A percentile compares a stretch with the other conserved stretches of the same genome.
phyloP scores from a whole-genome alignment of 2,113 vertebrate genomes.

The Cathartes aura region DNA sequence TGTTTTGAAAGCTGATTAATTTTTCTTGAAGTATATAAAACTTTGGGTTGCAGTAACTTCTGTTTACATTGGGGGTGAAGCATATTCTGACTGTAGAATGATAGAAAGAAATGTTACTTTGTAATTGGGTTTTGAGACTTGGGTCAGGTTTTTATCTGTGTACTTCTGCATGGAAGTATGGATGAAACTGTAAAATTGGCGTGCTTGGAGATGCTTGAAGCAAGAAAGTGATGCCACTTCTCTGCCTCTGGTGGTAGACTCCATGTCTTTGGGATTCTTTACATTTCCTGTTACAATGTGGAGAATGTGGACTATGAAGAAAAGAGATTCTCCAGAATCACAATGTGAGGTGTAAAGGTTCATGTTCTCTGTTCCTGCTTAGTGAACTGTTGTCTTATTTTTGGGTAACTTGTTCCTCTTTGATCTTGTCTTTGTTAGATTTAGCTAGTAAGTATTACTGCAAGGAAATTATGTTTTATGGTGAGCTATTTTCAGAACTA shows the following conservation, averaged over 20 bases:
- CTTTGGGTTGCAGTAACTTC: too few relatives aligned
- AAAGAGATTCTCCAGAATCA: neutral
- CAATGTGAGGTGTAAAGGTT: neutral
- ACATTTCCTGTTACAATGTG: neutral
- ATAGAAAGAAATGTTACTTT: too few relatives aligned
- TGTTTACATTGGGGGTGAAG: neutral
- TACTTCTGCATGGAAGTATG: neutral
- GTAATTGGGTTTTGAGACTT: neutral
- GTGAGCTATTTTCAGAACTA: neutral
- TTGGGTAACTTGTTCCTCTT: neutral
- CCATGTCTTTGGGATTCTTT: neutral
- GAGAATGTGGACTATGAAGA: neutral
- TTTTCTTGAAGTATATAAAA: neutral
- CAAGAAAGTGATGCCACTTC: neutral
- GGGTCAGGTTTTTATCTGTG: neutral
- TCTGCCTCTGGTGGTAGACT: neutral
- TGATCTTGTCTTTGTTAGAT: neutral
- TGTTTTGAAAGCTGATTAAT: neutral
- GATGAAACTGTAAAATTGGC: neutral
- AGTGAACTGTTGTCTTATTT: neutral
- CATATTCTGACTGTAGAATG: too few relatives aligned
- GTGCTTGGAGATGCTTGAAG: too few relatives aligned
- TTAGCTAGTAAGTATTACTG: neutral
- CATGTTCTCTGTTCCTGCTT: neutral
- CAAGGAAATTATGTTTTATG: neutral